Percentiles rank a stretch among this genome's conserved stretches.
These are phyloP conservation scores for Telenomus remus DNA, from an alignment of 1,140 invertebrate genomes.

Conservation along the genomic window DNA sequence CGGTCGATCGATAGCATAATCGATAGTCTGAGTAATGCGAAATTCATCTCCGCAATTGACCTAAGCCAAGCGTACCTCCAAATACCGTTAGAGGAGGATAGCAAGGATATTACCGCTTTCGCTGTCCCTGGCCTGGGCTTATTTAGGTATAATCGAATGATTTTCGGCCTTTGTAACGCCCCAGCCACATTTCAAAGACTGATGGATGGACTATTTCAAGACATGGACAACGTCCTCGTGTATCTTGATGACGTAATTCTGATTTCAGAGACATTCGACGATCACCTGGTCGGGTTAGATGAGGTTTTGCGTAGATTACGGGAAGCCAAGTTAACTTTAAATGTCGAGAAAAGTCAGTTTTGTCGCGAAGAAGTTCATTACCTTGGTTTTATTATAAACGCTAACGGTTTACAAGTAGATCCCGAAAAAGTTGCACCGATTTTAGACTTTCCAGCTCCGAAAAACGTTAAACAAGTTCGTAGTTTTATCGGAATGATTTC, in stretches of 20 bases:
- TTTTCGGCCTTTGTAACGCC: slow-evolving; percentile 63
- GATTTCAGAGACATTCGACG: slow-evolving; percentile 12
- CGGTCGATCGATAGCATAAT: slow-evolving; percentile 24
- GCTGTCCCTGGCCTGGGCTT: slow-evolving; percentile 20
- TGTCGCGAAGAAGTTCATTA: slow-evolving; percentile 44
- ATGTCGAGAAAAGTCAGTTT: slow-evolving; percentile 54
- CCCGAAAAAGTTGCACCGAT: slow-evolving; percentile 60
- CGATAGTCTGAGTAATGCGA: slow-evolving; percentile 56
- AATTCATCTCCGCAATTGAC: slow-evolving; percentile 53
- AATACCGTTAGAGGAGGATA: slow-evolving; percentile 34
- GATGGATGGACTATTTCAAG: slow-evolving; percentile 1
- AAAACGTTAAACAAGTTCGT: slow-evolving; percentile 43
- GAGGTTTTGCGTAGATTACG: slow-evolving; percentile 26
- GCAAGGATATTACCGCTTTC: slow-evolving; percentile 23
- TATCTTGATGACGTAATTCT: slow-evolving; percentile 40
- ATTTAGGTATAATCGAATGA: slow-evolving; percentile 58
- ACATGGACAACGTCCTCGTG: slow-evolving; percentile 11
- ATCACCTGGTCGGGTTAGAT: slow-evolving; percentile 45
- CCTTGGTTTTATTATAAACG: slow-evolving; percentile 58
- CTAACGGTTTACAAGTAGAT: slow-evolving; percentile 49
- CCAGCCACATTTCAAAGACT: slow-evolving; percentile 37
- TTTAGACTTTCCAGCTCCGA: slow-evolving; percentile 52
- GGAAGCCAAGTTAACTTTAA: slow-evolving; percentile 35
- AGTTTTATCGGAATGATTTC: slow-evolving; percentile 54
- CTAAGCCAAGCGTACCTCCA: slow-evolving; percentile 60